Evolutionary conservation across 2,113 vertebrate species (phyloP), one percentile per base, ranked within the genome.

Genomic region (Vulpes lagopus): DNA sequence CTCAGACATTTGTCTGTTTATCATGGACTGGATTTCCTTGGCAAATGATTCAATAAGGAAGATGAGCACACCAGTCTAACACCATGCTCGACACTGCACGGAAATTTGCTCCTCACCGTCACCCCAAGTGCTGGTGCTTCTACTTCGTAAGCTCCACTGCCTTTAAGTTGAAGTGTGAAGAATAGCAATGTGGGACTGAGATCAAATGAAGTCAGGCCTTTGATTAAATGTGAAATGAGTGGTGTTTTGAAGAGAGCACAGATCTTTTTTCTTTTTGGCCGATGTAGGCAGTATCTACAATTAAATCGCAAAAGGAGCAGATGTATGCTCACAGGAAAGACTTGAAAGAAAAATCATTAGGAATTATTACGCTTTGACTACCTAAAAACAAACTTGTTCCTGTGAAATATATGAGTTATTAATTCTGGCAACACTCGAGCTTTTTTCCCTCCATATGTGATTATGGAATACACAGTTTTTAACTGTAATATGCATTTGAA

Each of bases 1-100:
- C 94, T 98, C 97, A 98, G 96, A 92, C 74, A 73, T 97, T 95
- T 94, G 84, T 97, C 80, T 98, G 80, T 98, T 98, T 98, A 92
- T 94, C 67, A 76, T 93, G n/a, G 85, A n/a, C 91, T 98, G 81
- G 91, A 97, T 98, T 98, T 98, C 94, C 76, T 95, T 94, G 94
- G 92, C 94, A 81, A 73, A 35, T 84, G 91, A 89, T 96, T 78
- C 97, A 97, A 69, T 57, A 59, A 80, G 57, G 20, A 88, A 96
- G 95, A 88, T 0, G 0, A n/a, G 60, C 80, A 38, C 96, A 96
- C 19, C 85, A 82, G 78, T 78, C 55, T 71, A 91, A 30, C 38
- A 74, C 57, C 0, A 16, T 95, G 78, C 76, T 97, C 88, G 92
- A 93, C 89, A 60, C 30, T 95, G 32, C 80, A 86, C 62, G 94